A percentile compares a stretch with the other conserved stretches of the same genome.
Evolutionary conservation across 2,797 vertebrate species (phyloP).

Genomic region (Sebastes elongatus): DNA sequence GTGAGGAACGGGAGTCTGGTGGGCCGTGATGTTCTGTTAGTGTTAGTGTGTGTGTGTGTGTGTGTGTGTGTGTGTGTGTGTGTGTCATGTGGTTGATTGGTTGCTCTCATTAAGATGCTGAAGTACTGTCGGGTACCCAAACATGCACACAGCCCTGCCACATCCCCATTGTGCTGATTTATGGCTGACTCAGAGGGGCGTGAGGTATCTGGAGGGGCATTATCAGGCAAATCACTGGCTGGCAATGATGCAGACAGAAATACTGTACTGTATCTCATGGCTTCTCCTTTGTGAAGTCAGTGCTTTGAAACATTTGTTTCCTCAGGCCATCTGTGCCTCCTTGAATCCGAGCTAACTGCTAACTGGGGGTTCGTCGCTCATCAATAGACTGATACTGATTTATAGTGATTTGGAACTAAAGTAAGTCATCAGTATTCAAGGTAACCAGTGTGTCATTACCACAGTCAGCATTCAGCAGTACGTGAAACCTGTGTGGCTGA

Average conservation of each 20-base stretch:
- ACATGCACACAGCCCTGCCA: neutral
- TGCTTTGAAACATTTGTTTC: neutral
- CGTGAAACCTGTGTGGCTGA: too few relatives aligned
- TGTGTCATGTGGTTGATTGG: constrained; percentile 58
- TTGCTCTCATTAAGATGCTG: constrained; percentile 60
- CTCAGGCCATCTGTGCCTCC: constrained; percentile 9
- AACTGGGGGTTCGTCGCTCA: too few relatives aligned
- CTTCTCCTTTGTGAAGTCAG: neutral
- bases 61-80: neutral
- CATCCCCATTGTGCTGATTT: constrained; percentile 24
- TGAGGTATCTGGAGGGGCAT: constrained; percentile 1
- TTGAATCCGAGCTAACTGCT: too few relatives aligned
- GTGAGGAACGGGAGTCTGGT: constrained; percentile 53
- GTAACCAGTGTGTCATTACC: neutral
- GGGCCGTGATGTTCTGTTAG: constrained; percentile 10
- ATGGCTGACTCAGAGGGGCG: constrained; percentile 12
- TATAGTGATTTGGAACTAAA: neutral
- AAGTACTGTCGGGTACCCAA: constrained; percentile 9
- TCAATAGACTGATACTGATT: too few relatives aligned
- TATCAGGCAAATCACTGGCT: constrained; percentile 31
- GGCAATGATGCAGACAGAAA: constrained; percentile 8
- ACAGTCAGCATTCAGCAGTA: too few relatives aligned
- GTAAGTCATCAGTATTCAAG: neutral
- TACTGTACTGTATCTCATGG: neutral
- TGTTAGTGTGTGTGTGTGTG: neutral